Evolutionary conservation across 2,888 invertebrate species (phyloP), one percentile per base, ranked within the genome.

Genomic region (Netelia melanura): DNA sequence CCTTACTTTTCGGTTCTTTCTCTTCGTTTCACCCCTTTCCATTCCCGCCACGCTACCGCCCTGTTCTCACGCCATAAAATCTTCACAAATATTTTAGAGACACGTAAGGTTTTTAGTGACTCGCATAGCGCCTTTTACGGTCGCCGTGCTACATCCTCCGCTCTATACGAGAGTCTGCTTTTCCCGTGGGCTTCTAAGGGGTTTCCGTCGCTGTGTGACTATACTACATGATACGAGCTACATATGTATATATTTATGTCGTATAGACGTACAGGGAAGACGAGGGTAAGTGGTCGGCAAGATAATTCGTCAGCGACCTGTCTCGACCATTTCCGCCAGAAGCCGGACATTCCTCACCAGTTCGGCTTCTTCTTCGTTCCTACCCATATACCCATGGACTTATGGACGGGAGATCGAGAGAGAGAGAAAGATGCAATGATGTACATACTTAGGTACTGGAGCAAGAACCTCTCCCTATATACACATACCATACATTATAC

Each of bases 291-390:
- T 85, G 87, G 87, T 75, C 78, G 83, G 76, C 65, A 78, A 88
- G 88, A 88, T 88, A 88, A 88, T 88, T 88, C 88, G 87, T 87
- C 86, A 87, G 83, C 81, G 84, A 84, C 67, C 86, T 86, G 87
- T 87, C 86, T 86, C 85, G 82, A 84, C 80, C 84, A 80, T 87
- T 87, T 87, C 87, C 87, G 86, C 85, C 85, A 85, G 80, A 80
- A 83, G 84, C 85, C 86, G 87, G 87, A 87, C 87, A 87, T 87
- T 87, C 87, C 84, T 86, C 83, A 83, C 70, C 81, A 68, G 77
- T 86, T 85, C 65, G 79, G 58, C 17, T 21, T 58, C 17, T 83
- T 68, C 71, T 80, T 67, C 72, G 71, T 58, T 44, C 75, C 56
- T 17, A 71, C 54, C 52, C 52, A 23, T 61, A 70, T 56, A 56